Evolutionary conservation across 1,140 invertebrate species (phyloP).

Genomic region (Caenorhabditis tropicalis): DNA sequence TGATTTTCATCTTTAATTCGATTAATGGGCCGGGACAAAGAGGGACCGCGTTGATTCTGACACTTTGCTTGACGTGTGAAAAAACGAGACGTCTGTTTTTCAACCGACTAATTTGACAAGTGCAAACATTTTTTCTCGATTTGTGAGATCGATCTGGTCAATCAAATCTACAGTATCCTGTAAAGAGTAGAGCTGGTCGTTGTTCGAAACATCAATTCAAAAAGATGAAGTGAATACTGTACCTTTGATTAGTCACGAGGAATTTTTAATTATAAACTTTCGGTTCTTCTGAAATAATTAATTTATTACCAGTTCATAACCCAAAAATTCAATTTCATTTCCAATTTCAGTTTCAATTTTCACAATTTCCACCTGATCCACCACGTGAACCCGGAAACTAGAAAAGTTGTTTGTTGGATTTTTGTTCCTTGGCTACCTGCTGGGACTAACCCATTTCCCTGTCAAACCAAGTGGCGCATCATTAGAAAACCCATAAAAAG

Average conservation of each 20-base stretch:
- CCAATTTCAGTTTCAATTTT: background rate
- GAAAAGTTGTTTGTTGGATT: background rate
- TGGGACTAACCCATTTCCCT: conserved; percentile 14
- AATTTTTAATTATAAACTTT: background rate
- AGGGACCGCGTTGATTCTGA: background rate
- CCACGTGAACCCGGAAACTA: background rate
- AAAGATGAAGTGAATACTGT: no score
- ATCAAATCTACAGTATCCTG: background rate
- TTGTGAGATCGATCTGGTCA: background rate
- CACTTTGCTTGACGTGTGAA: conserved; percentile 16
- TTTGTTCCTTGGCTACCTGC: background rate
- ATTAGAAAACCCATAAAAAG: conserved; percentile 16
- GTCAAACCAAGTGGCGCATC: background rate
- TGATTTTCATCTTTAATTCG: conserved; percentile 12
- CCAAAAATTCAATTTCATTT: background rate
- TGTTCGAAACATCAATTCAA: background rate
- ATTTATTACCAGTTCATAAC: background rate
- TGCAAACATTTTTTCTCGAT: background rate
- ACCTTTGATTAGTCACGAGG: background rate
- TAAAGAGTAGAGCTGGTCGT: background rate
- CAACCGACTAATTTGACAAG: conserved; percentile 10
- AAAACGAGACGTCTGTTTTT: conserved; percentile 11
- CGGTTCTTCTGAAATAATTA: background rate
- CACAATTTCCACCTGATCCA: background rate
- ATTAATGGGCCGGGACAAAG: background rate